These are phyloP conservation scores for Drosophila prostipennis DNA, from an alignment of 2,888 invertebrate genomes.

Conservation along the genomic window DNA sequence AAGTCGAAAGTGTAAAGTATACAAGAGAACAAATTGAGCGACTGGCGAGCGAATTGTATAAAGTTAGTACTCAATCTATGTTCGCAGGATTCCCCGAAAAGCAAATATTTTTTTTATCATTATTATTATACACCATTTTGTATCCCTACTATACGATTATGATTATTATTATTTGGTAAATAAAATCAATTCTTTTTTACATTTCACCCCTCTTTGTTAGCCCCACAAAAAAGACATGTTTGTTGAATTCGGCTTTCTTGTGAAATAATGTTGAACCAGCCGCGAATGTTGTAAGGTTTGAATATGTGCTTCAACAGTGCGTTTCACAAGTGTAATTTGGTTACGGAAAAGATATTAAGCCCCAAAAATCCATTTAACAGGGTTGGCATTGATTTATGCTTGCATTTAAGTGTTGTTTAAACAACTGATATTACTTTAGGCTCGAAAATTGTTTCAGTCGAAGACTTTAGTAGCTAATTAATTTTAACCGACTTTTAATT, in stretches of 20 bases:
- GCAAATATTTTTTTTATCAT: constrained; percentile 28
- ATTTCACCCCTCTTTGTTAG: constrained; percentile 15
- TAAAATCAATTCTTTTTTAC: constrained; percentile 35
- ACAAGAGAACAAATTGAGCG: constrained; percentile 8
- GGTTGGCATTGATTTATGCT: constrained; percentile 9
- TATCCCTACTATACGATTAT: constrained; percentile 33
- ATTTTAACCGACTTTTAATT: background rate
- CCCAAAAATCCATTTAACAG: background rate
- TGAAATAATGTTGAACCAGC: constrained; percentile 2
- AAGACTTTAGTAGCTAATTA: background rate
- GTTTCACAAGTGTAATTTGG: constrained; percentile 4
- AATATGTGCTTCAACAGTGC: constrained; percentile 10
- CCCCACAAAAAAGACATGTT: background rate
- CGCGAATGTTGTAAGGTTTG: background rate
- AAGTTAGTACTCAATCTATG: constrained; percentile 75
- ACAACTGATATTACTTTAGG: constrained; percentile 5
- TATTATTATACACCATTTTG: constrained; percentile 20
- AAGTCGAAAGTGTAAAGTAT: constrained; percentile 9
- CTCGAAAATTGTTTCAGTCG: constrained; percentile 2
- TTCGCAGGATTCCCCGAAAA: constrained; percentile 41
- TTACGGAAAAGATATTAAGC: background rate
- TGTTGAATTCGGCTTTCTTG: constrained; percentile 8
- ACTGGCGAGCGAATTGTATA: constrained; percentile 1
- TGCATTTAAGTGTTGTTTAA: constrained; percentile 6
- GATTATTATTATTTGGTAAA: constrained; percentile 47